Conservation (phyloP, 2,113 vertebrate genomes). For the Pongo pygmaeus region DNA sequence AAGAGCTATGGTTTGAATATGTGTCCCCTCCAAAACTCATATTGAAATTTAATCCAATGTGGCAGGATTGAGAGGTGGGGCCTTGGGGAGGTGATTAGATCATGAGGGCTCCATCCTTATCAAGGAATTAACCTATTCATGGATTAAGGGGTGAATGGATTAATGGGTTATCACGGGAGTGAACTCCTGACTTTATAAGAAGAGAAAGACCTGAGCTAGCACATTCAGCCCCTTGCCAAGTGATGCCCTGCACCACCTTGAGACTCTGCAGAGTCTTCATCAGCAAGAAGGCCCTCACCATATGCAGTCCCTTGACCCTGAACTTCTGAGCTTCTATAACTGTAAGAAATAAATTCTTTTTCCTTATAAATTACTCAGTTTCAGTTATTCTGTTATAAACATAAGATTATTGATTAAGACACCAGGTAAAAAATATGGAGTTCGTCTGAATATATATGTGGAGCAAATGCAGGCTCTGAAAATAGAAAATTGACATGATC, state of each 20-base stretch:
- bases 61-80: not conserved
- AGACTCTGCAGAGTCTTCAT: not conserved
- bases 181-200: not conserved
- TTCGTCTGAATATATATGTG: not conserved
- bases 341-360: not conserved
- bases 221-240: not conserved
- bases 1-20: not conserved
- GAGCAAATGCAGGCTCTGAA: not conserved
- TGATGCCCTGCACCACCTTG: not conserved
- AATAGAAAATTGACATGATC: not conserved
- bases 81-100: not conserved
- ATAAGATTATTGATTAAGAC: not conserved
- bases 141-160: not conserved
- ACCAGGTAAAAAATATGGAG: not conserved
- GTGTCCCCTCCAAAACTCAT: not conserved
- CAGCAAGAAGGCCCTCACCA: not conserved
- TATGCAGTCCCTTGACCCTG: not conserved
- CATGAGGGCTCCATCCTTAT: not conserved
- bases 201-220: not conserved
- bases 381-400: not conserved
- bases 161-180: not conserved
- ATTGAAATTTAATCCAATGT: not conserved
- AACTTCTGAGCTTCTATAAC: not conserved
- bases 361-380: not conserved
- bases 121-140: not conserved